Evolutionary conservation across 2,797 vertebrate genomes (phyloP).

Genomic region (Triplophysa bombifrons): DNA sequence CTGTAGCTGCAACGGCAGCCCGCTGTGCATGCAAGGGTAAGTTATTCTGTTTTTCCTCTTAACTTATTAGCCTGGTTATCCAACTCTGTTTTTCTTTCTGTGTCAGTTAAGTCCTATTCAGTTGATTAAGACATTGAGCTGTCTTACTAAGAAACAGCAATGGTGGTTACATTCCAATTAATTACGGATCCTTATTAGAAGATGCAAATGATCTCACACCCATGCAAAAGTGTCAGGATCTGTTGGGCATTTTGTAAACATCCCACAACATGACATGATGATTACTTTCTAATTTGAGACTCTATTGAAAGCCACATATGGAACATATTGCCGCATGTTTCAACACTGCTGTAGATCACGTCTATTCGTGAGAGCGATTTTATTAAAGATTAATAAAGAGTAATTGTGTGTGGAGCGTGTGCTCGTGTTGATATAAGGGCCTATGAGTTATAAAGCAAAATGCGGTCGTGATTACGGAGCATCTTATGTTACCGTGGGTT

Average conservation of each 20-base stretch:
- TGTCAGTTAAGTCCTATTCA: conserved; percentile 1
- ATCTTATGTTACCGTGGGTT: conserved; percentile 2
- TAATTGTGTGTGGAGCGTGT: not conserved
- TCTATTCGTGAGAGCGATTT: too few relatives aligned
- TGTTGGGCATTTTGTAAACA: conserved; percentile 9
- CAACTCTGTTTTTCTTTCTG: not conserved
- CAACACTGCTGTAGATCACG: not conserved
- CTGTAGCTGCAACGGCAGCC: conserved; percentile 64
- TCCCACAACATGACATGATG: not conserved
- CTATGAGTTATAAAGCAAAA: conserved; percentile 15
- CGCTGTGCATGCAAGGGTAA: conserved; percentile 21
- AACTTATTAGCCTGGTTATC: conserved; percentile 29
- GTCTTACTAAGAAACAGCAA: not conserved
- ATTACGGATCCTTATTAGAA: not conserved
- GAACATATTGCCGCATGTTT: not conserved
- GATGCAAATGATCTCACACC: not conserved
- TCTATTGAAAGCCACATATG: not conserved
- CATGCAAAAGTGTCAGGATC: not conserved
- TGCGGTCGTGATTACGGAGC: not conserved
- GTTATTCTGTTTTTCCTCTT: conserved; percentile 54
- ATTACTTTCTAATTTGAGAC: not conserved
- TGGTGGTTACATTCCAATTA: not conserved
- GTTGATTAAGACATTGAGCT: conserved; percentile 10
- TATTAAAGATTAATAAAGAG: too few relatives aligned
- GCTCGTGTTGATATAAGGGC: not conserved